Conservation (phyloP, 2,888 invertebrate genomes). For the Coronaproctus castanopsis region DNA sequence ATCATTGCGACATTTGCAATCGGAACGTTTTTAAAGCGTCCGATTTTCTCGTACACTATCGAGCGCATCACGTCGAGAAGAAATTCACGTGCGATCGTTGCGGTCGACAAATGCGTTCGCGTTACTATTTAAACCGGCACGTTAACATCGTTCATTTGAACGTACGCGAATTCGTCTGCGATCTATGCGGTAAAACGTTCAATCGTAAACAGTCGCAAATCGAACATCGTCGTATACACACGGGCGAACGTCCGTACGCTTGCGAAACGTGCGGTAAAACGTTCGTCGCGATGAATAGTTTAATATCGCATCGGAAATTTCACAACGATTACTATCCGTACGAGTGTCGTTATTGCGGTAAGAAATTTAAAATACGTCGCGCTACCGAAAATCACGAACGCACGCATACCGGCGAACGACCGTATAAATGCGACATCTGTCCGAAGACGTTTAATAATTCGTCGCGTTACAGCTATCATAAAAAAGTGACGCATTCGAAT, state of each 20-base stretch:
- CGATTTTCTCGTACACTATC: constrained; percentile 13
- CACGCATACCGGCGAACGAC: constrained; percentile 16
- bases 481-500: constrained; percentile 14
- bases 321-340: constrained; percentile 30
- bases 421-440: constrained; percentile 14
- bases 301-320: constrained; percentile 34
- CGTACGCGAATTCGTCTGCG: constrained; percentile 30
- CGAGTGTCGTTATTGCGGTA: constrained; percentile 31
- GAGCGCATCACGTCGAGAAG: constrained; percentile 19
- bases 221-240: constrained; percentile 30
- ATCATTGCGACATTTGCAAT: constrained; percentile 7
- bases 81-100: constrained; percentile 22
- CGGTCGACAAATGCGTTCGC: constrained; percentile 16
- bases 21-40: not conserved
- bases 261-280: constrained; percentile 29
- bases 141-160: constrained; percentile 31
- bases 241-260: constrained; percentile 27
- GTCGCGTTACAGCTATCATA: constrained; percentile 15
- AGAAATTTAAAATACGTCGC: constrained; percentile 28
- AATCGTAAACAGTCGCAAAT: constrained; percentile 29
- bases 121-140: constrained; percentile 27
- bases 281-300: constrained; percentile 27
- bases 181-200: constrained; percentile 31
- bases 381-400: constrained; percentile 14
- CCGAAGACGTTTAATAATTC: constrained; percentile 14